Evolutionary conservation across 1,140 invertebrate genomes (phyloP).

Genomic region (Penaeus chinensis): DNA sequence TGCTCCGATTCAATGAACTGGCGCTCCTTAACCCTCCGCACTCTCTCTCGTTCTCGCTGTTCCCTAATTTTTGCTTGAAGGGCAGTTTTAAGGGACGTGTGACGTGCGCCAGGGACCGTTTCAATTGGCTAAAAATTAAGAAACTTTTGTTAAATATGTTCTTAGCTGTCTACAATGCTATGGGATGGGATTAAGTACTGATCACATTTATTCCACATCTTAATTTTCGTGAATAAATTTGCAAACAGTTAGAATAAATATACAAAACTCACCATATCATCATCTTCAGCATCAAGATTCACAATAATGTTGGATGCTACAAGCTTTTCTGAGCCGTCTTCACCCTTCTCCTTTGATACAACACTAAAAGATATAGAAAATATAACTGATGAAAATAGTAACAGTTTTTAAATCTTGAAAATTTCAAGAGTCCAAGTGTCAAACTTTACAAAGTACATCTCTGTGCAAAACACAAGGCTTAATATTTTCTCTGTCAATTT

Average conservation of each 20-base stretch:
- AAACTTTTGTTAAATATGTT: neutral
- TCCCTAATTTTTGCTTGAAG: constrained; percentile 44
- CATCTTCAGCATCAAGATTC: constrained; percentile 39
- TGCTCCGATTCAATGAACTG: constrained; percentile 54
- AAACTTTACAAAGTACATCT: no score
- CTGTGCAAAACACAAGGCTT: no score
- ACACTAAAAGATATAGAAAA: constrained; percentile 33
- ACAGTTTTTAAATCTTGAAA: neutral
- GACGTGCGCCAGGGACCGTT: constrained; percentile 36
- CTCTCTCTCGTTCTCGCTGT: constrained; percentile 33
- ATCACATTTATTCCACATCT: no score
- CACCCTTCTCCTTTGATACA: constrained; percentile 48
- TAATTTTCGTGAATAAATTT: no score
- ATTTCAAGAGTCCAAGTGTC: neutral
- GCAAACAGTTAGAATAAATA: neutral
- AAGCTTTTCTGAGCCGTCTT: constrained; percentile 20
- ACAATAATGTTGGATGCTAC: constrained; percentile 31
- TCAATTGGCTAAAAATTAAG: constrained; percentile 3
- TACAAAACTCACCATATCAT: constrained; percentile 25
- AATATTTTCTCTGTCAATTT: no score
- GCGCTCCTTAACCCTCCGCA: constrained; percentile 36
- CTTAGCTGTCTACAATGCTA: no score
- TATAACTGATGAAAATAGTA: neutral
- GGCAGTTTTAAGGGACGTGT: constrained; percentile 36
- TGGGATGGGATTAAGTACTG: no score